Evolutionary conservation across 2,113 vertebrate species (phyloP).

Genomic region (Dasyurus viverrinus): DNA sequence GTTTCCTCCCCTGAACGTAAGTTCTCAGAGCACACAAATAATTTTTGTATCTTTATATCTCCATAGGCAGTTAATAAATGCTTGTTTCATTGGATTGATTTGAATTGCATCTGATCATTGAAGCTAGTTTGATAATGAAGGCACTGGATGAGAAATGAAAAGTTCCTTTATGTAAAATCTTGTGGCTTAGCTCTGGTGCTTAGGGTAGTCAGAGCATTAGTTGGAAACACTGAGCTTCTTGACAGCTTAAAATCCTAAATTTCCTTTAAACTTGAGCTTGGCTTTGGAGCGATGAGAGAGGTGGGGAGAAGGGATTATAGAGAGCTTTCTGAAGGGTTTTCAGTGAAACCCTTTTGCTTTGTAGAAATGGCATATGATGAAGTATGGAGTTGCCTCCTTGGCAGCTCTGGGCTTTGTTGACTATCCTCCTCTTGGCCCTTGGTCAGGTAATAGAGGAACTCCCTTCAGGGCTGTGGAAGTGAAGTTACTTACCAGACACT

Average conservation of each 20-base stretch:
- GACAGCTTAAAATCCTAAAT: conserved; percentile 76
- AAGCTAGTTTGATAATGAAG: conserved; percentile 68
- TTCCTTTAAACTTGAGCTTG: conserved; percentile 75
- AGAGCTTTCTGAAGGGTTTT: conserved; percentile 54
- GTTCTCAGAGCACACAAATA: neutral
- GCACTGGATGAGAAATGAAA: conserved; percentile 69
- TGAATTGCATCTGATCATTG: neutral
- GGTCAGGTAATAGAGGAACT: conserved; percentile 7
- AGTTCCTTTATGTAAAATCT: conserved; percentile 72
- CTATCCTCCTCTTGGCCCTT: conserved; percentile 23
- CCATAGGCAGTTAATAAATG: neutral
- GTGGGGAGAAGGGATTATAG: conserved; percentile 38
- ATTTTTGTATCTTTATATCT: neutral
- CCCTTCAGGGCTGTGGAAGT: neutral
- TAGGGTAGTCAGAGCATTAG: conserved; percentile 73
- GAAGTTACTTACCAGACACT: neutral
- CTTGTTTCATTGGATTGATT: neutral
- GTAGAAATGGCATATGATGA: conserved; percentile 4
- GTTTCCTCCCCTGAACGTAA: neutral
- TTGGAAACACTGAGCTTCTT: conserved; percentile 79
- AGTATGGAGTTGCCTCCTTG: neutral
- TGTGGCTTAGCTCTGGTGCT: conserved; percentile 78
- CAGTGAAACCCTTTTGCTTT: conserved; percentile 50
- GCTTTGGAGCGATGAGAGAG: conserved; percentile 58
- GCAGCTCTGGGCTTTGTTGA: conserved; percentile 19